These are phyloP conservation scores for Bombylius discolor DNA, from an alignment of 2,888 invertebrate genomes.

Conservation along the genomic window DNA sequence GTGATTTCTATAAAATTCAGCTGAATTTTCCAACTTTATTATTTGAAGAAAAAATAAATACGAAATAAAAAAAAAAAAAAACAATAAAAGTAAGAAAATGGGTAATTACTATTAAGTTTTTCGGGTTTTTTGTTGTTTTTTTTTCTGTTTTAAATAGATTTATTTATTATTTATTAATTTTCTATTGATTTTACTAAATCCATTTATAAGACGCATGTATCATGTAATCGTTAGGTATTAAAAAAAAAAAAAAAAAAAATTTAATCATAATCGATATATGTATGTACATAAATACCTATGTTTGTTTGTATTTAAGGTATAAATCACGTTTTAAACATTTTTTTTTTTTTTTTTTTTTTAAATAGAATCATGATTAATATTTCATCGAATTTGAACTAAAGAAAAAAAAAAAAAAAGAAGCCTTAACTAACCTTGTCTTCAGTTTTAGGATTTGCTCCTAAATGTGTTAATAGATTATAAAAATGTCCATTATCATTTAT, in stretches of 20 bases:
- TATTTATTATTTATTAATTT: no score
- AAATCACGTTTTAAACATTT: background rate
- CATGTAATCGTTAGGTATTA: no score
- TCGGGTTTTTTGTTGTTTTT: background rate
- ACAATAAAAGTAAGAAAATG: no score
- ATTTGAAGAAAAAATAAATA: background rate
- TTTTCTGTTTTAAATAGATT: background rate
- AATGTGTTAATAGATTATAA: slow-evolving; percentile 69
- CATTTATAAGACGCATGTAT: no score
- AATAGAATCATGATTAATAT: background rate
- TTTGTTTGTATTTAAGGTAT: no score
- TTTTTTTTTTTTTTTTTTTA: background rate
- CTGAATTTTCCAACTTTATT: slow-evolving; percentile 59
- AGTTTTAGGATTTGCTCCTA: slow-evolving; percentile 72
- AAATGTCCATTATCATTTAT: slow-evolving; percentile 77
- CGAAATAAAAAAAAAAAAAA: no score
- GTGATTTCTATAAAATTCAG: slow-evolving; percentile 64
- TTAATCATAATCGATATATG: no score
- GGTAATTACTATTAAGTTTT: background rate
- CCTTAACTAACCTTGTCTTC: slow-evolving; percentile 63
- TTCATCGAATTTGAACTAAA: background rate
- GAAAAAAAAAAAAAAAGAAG: no score
- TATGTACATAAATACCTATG: background rate
- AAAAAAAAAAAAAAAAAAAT: background rate
- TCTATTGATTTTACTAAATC: no score